Evolutionary conservation across 2,113 vertebrate genomes (phyloP).

Genomic region (Morone saxatilis): DNA sequence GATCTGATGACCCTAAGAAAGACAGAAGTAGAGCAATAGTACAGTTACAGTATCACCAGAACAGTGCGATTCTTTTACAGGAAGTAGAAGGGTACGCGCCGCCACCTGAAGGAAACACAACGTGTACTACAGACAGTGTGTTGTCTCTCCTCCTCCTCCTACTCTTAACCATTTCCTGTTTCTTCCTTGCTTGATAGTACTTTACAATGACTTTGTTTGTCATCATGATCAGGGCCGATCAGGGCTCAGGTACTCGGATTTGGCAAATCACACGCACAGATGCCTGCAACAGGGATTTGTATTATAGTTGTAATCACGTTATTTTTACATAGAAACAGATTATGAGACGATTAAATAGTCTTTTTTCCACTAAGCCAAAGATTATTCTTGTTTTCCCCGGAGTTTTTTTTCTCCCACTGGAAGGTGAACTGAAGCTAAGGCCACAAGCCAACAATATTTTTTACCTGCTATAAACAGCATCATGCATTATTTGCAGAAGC

Average conservation of each 20-base stretch:
- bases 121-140: constrained; percentile 28
- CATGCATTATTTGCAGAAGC: too few species aligned
- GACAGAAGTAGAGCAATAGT: constrained; percentile 6
- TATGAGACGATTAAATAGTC: not conserved
- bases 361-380: constrained; percentile 5
- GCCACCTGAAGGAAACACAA: constrained; percentile 61
- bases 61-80: constrained; percentile 40
- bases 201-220: constrained; percentile 3
- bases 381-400: not conserved
- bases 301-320: constrained; percentile 22
- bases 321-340: constrained; percentile 26
- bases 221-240: not conserved
- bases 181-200: constrained; percentile 28
- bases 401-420: too few species aligned
- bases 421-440: too few species aligned
- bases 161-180: constrained; percentile 73
- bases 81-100: constrained; percentile 49
- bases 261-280: not conserved
- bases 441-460: too few species aligned
- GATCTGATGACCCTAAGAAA: constrained; percentile 35
- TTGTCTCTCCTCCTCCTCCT: constrained; percentile 46
- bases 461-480: too few species aligned
- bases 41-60: constrained; percentile 27
- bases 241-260: not conserved
- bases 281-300: constrained; percentile 1